Base-by-base conservation (phyloP, 2,888 invertebrate species). In the Sinopyrophorus schimmeli region DNA sequence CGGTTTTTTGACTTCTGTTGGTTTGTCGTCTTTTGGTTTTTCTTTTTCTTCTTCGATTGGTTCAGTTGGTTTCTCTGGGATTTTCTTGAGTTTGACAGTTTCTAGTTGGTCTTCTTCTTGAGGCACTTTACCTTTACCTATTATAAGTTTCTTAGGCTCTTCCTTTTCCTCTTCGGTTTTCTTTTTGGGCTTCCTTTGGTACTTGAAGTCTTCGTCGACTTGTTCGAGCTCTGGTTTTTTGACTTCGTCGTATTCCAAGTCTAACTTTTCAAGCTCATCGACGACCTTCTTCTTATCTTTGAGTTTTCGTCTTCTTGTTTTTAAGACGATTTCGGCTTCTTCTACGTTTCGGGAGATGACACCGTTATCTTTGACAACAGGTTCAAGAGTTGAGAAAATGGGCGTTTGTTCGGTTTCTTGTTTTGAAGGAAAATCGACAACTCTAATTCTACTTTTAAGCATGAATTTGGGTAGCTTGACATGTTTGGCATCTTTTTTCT, bases 271-370 rank as follows among this genome's bases (percentile, higher is more conserved):
- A 11, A 78, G 60, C 34, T 74, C 70, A 4, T 63, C 60, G 7
- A 69, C 41, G 24, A 71, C 73, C 35, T 67, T 64, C 5, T 73
- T 73, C 3, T 65, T 62, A 2, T 73, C 67, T 47, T 76, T 77
- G 16, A 72, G 57, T 55, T 72, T 75, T 38, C 71, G 68, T 7
- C 61, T 65, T 58, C 74, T 76, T 14, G 66, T 73, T 60, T 74
- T 75, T 14, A 69, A 67, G 5, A 77, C 31, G 50, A 74, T 74
- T 41, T 71, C 62, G 1, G 78, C 77, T 54, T 79, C 78, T 57
- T 74, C 70, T 2, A 76, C 56, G 50, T 77, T 78, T 57, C 76
- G 72, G 1, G 78, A 78, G 3, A 79, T 53, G 27, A 74, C 65
- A 3, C 77, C 78, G 52, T 66, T 72, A 50, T 77, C 76, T 39